Base-by-base conservation (phyloP, 2,888 invertebrate species). In the Digitonthophagus gazella region DNA sequence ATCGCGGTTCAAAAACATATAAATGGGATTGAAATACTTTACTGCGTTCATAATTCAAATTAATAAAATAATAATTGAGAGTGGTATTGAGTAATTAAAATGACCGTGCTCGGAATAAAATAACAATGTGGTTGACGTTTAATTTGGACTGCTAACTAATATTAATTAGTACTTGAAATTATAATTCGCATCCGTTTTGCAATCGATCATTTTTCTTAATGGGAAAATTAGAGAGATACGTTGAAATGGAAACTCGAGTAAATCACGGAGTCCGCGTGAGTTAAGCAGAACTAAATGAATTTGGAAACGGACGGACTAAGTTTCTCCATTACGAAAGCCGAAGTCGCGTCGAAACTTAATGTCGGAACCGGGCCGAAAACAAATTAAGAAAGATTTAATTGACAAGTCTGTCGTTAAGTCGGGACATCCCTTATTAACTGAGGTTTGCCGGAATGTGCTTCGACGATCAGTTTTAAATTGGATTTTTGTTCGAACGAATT, bases 321-420 rank as follows among this genome's bases (percentile, higher is more conserved):
- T 44, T 44, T 44, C 28, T 44, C 28, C 28, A 44, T 44, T 44
- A 44, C 28, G 28, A 44, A 44, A 11, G 28, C 28, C 11, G 28
- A 11, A 44, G 28, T 44, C 28, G 28, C 28, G 28, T 44, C 28
- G 28, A 44, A 44, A 44, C 28, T 44, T 44, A 44, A 44, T 44
- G 28, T 44, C 11, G 28, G 11, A 44, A 8, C 28, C 8, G 6
- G 61, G 20, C 18, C 19, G n/a, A 61, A 61, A 61, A 61, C 61
- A 61, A 61, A 61, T 61, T 61, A 61, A 61, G 61, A 61, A 61
- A 61, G 61, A 61, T 61, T 61, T 61, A 61, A 61, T 61, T 61
- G 61, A 61, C 61, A 61, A 44, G 28, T 44, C 28, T 44, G 28
- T 44, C 28, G 28, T 44, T 44, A 44, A 44, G 8, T 44, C 28